phyloP scores from a whole-genome alignment of 2,888 invertebrate genomes.

The Ferdinandea cuprea region DNA sequence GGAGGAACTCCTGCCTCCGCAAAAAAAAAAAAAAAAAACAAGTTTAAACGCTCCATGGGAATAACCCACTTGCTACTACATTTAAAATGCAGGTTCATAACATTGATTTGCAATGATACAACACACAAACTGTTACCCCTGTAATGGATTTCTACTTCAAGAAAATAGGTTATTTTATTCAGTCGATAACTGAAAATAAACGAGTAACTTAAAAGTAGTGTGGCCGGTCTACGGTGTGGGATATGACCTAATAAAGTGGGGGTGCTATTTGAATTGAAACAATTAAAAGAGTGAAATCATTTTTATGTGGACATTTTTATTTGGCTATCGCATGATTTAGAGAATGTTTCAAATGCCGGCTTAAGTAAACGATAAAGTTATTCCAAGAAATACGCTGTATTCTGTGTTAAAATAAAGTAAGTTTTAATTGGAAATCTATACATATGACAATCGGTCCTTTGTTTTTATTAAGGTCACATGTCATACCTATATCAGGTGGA shows the following conservation, averaged over 20 bases:
- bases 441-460: too few species aligned
- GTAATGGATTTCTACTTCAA: neutral
- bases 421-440: too few species aligned
- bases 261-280: neutral
- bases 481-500: too few species aligned
- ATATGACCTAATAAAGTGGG: neutral
- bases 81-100: slow-evolving; percentile 40
- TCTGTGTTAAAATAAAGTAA: too few species aligned
- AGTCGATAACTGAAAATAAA: neutral
- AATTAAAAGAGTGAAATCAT: too few species aligned
- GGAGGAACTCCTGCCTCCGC: neutral
- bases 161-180: slow-evolving; percentile 3
- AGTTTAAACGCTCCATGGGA: slow-evolving; percentile 38
- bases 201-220: neutral
- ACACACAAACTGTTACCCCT: neutral
- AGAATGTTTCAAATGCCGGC: too few species aligned
- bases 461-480: too few species aligned
- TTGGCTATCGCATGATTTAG: too few species aligned
- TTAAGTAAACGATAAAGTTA: too few species aligned
- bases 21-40: slow-evolving; percentile 6
- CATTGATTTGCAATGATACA: slow-evolving; percentile 30
- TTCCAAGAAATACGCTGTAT: too few species aligned
- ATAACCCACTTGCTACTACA: slow-evolving; percentile 18
- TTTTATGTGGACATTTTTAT: too few species aligned
- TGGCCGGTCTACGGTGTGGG: neutral